Conservation (phyloP, 2,797 vertebrate genomes). For the Lepus oiostolus region DNA sequence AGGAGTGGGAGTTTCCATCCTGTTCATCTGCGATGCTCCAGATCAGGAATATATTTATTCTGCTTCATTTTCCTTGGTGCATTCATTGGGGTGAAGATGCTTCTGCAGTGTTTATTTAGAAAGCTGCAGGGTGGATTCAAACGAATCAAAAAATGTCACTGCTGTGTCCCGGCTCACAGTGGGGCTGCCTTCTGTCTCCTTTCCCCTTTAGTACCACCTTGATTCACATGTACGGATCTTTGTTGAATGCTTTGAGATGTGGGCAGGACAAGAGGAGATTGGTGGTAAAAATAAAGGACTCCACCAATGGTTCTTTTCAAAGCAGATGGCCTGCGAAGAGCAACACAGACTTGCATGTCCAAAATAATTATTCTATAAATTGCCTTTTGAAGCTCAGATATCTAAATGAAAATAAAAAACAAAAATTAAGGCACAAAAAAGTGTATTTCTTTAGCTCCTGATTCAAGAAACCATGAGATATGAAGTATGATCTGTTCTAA, state of each 20-base stretch:
- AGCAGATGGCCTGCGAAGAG: slow-evolving; percentile 67
- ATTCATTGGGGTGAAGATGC: slow-evolving; percentile 14
- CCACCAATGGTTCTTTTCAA: slow-evolving; percentile 62
- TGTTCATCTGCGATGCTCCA: slow-evolving; percentile 61
- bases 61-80: slow-evolving; percentile 19
- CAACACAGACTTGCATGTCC: slow-evolving; percentile 41
- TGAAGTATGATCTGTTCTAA: slow-evolving; percentile 45
- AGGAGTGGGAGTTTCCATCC: slow-evolving; percentile 55
- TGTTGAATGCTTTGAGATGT: slow-evolving; percentile 42
- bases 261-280: slow-evolving; percentile 48
- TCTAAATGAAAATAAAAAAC: slow-evolving; percentile 65
- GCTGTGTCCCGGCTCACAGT: slow-evolving; percentile 18
- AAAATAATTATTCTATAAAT: slow-evolving; percentile 67
- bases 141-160: slow-evolving; percentile 20
- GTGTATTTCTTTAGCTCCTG: slow-evolving; percentile 29
- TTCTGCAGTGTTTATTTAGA: slow-evolving; percentile 67
- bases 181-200: not conserved
- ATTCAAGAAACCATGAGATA: slow-evolving; percentile 54
- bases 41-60: slow-evolving; percentile 58
- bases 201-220: slow-evolving; percentile 54
- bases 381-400: slow-evolving; percentile 61
- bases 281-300: slow-evolving; percentile 73
- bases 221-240: slow-evolving; percentile 27
- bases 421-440: slow-evolving; percentile 62
- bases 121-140: slow-evolving; percentile 32